These are phyloP conservation scores for Chymomyza amoena DNA, from an alignment of 2,888 invertebrate genomes.

Conservation along the genomic window DNA sequence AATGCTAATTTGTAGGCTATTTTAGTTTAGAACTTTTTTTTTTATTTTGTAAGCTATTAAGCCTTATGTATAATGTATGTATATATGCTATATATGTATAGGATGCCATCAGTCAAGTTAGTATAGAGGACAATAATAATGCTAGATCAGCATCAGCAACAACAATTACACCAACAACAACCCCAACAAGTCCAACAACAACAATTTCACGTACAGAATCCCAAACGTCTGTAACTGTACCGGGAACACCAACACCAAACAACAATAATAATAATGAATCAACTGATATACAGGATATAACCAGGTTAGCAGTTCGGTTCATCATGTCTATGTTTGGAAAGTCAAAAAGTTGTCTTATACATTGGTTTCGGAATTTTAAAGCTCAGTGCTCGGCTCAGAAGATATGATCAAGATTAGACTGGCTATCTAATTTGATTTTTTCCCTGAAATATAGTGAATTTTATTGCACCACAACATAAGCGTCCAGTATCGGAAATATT, in stretches of 20 bases:
- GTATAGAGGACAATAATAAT: constrained; percentile 62
- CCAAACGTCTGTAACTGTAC: constrained; percentile 2
- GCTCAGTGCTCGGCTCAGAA: background rate
- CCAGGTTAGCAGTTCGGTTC: constrained; percentile 44
- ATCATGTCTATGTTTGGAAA: background rate
- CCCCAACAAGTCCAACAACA: constrained; percentile 24
- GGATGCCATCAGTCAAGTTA: constrained; percentile 64
- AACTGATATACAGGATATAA: constrained; percentile 34
- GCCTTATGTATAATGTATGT: background rate
- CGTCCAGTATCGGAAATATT: too few species aligned
- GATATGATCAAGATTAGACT: too few species aligned
- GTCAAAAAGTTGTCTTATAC: background rate
- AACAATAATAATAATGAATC: constrained; percentile 21
- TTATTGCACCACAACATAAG: too few species aligned
- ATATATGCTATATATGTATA: constrained; percentile 21
- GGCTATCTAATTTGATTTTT: too few species aligned
- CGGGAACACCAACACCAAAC: constrained; percentile 11
- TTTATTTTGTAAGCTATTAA: background rate
- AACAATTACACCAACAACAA: background rate
- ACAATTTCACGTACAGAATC: constrained; percentile 51
- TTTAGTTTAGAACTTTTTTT: background rate
- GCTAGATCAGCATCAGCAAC: constrained; percentile 20
- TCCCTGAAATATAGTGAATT: too few species aligned
- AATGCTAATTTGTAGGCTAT: background rate
- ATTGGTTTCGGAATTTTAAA: background rate